Evolutionary conservation across 2,113 vertebrate genomes (phyloP).

Genomic region (Psephotus haematonotus): DNA sequence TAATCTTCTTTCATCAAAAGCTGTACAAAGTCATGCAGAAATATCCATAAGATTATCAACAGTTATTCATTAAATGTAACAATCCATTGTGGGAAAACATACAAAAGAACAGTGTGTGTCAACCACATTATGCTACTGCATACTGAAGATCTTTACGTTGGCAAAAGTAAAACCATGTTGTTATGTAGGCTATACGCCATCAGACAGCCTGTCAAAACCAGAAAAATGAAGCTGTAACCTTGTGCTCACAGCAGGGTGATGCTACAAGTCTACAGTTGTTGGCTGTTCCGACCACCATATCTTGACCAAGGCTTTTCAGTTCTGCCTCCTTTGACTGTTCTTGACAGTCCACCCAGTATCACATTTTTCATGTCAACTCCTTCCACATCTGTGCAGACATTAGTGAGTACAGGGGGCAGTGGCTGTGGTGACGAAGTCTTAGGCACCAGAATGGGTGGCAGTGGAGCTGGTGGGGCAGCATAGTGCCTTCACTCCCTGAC

Average conservation of each 20-base stretch:
- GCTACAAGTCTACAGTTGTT: fast-evolving
- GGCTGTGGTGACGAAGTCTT: background rate
- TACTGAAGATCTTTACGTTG: background rate
- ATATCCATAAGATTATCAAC: background rate
- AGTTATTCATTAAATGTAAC: background rate
- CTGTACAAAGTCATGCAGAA: background rate
- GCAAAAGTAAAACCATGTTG: background rate
- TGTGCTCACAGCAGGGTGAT: background rate
- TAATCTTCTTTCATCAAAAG: background rate
- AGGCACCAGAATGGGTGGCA: background rate
- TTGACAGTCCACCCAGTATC: background rate
- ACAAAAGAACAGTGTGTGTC: background rate
- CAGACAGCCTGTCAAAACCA: background rate
- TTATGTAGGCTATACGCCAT: background rate
- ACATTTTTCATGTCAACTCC: background rate
- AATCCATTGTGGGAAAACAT: background rate
- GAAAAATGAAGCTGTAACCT: background rate
- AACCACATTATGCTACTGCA: background rate
- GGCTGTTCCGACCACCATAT: background rate
- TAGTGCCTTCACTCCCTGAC: background rate
- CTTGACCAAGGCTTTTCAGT: background rate
- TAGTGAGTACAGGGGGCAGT: background rate
- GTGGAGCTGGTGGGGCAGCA: background rate
- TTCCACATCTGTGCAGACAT: background rate
- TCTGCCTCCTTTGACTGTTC: background rate